Evolutionary conservation across 2,797 vertebrate species (phyloP).

Genomic region (Alosa sapidissima): DNA sequence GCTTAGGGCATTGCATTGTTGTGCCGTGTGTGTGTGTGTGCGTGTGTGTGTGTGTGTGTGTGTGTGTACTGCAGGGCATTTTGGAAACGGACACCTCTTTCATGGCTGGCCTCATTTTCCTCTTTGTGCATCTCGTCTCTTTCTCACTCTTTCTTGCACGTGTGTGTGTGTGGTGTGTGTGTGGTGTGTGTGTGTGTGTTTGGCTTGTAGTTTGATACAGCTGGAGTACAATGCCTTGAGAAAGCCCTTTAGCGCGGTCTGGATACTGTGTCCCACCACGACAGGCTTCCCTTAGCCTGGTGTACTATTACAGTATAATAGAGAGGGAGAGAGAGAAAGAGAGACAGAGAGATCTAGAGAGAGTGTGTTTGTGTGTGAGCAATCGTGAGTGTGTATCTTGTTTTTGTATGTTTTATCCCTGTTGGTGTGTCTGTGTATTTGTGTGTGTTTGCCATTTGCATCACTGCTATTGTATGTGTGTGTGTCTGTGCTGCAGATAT

Average conservation of each 20-base stretch:
- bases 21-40: not conserved
- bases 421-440: not conserved
- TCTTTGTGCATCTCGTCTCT: slow-evolving; percentile 9
- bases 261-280: slow-evolving; percentile 17
- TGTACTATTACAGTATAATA: slow-evolving; percentile 7
- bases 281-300: slow-evolving; percentile 25
- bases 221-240: slow-evolving; percentile 6
- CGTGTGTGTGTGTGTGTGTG: not conserved
- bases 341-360: not conserved
- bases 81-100: slow-evolving; percentile 14
- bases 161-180: slow-evolving; percentile 4
- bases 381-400: not conserved
- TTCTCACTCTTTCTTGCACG: not conserved
- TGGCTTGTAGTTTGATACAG: slow-evolving; percentile 17
- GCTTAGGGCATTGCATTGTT: not conserved
- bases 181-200: not conserved
- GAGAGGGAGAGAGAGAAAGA: not conserved
- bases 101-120: slow-evolving; percentile 22
- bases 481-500: not conserved
- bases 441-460: not conserved
- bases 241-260: not conserved
- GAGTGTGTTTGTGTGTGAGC: not conserved
- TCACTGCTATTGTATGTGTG: no score
- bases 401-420: no score
- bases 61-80: not conserved